These are phyloP conservation scores for Seladonia tumulorum DNA, from an alignment of 2,888 invertebrate species.

Conservation along the genomic window DNA sequence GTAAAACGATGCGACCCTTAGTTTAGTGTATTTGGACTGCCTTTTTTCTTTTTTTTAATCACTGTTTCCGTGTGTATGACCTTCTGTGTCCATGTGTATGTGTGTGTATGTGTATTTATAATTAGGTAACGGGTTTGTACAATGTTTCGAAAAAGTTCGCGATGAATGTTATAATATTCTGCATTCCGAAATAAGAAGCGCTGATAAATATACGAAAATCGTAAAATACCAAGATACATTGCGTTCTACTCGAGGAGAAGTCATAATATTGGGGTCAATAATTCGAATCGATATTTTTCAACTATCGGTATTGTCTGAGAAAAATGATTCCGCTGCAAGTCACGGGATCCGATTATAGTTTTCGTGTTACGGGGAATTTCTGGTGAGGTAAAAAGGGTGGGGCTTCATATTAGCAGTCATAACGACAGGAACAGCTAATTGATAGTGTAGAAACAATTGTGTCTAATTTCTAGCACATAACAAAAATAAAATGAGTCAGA, in stretches of 20 bases:
- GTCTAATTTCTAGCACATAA: background rate
- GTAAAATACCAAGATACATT: background rate
- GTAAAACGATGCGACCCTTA: constrained; percentile 21
- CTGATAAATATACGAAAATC: background rate
- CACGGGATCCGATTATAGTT: background rate
- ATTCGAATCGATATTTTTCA: background rate
- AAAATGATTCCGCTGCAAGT: background rate
- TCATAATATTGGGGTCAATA: constrained; percentile 18
- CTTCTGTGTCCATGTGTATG: background rate
- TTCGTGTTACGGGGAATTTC: background rate
- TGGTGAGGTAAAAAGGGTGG: background rate
- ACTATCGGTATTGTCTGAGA: background rate
- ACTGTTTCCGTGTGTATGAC: background rate
- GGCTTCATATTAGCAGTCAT: background rate
- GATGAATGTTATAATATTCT: background rate
- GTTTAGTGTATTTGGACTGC: background rate
- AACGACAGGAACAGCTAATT: background rate
- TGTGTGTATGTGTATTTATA: constrained; percentile 5
- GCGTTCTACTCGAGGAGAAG: constrained; percentile 3
- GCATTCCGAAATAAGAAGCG: background rate
- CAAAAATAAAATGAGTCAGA: background rate
- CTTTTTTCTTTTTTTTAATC: background rate
- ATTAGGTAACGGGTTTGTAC: constrained; percentile 13
- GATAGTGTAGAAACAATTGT: background rate
- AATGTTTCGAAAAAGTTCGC: background rate